Percentiles rank a stretch among this genome's conserved stretches.
Evolutionary conservation across 1,140 invertebrate genomes (phyloP).

Genomic region (Scylla paramamosain): DNA sequence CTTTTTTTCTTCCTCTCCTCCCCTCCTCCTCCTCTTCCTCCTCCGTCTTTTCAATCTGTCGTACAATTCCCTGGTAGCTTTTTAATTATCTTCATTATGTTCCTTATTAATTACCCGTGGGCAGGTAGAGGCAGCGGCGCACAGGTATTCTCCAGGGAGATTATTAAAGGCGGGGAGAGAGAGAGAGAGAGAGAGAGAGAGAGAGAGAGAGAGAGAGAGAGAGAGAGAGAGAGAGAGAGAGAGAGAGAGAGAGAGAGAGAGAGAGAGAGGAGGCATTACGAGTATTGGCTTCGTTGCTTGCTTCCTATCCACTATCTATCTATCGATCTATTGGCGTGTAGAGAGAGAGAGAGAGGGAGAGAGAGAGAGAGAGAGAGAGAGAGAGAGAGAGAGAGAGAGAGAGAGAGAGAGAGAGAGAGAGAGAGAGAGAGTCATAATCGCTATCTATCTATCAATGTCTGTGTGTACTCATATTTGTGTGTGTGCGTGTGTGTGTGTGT

Average conservation of each 20-base stretch:
- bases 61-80: background rate
- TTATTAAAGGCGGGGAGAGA: background rate
- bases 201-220: slow-evolving; percentile 17
- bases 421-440: too few relatives aligned
- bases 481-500: too few relatives aligned
- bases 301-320: background rate
- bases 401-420: too few relatives aligned
- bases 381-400: too few relatives aligned
- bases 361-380: too few relatives aligned
- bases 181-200: slow-evolving; percentile 16
- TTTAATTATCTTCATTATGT: slow-evolving; percentile 25
- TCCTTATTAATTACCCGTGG: slow-evolving; percentile 12
- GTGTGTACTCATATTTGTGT: too few relatives aligned
- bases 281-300: background rate
- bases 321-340: background rate
- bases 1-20: too few relatives aligned
- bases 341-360: too few relatives aligned
- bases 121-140: background rate
- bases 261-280: background rate
- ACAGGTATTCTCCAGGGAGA: background rate
- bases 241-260: too few relatives aligned
- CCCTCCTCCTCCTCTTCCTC: background rate
- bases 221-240: background rate
- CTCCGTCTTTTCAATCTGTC: background rate
- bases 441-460: too few relatives aligned